Conservation (phyloP, 2,113 vertebrate species). For the Ginglymostoma cirratum region DNA sequence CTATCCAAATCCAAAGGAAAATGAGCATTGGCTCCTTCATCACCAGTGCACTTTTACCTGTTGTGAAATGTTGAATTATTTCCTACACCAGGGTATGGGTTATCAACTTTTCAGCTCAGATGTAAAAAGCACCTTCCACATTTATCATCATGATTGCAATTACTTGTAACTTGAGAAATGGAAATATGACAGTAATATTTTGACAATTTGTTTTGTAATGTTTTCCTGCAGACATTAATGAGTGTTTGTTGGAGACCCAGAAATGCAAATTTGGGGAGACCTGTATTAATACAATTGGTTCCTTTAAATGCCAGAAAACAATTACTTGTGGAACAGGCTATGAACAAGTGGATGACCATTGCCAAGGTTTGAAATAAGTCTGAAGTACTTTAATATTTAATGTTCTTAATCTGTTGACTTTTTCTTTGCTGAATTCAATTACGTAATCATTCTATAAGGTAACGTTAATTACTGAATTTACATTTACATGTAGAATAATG, state of each 20-base stretch:
- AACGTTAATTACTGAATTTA: neutral
- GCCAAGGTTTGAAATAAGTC: conserved; percentile 60
- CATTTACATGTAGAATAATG: neutral
- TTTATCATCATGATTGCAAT: neutral
- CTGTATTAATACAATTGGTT: conserved; percentile 78
- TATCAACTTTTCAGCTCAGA: neutral
- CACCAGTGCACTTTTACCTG: neutral
- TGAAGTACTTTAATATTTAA: neutral
- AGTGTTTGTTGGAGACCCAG: conserved; percentile 70
- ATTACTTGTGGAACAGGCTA: conserved; percentile 70
- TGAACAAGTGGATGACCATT: conserved; percentile 61
- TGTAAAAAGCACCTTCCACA: neutral
- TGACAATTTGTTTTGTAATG: neutral
- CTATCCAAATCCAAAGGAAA: neutral
- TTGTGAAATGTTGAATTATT: neutral
- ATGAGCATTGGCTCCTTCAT: neutral
- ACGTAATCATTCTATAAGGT: neutral
- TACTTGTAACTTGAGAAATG: neutral
- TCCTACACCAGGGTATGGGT: neutral
- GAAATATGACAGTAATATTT: neutral
- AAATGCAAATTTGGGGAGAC: conserved; percentile 67
- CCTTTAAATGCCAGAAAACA: conserved; percentile 71
- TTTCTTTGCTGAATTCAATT: neutral
- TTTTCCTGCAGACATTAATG: conserved; percentile 73
- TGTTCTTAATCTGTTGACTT: neutral